These are phyloP conservation scores for Albula glossodonta DNA, from an alignment of 2,113 vertebrate genomes.

Conservation along the genomic window DNA sequence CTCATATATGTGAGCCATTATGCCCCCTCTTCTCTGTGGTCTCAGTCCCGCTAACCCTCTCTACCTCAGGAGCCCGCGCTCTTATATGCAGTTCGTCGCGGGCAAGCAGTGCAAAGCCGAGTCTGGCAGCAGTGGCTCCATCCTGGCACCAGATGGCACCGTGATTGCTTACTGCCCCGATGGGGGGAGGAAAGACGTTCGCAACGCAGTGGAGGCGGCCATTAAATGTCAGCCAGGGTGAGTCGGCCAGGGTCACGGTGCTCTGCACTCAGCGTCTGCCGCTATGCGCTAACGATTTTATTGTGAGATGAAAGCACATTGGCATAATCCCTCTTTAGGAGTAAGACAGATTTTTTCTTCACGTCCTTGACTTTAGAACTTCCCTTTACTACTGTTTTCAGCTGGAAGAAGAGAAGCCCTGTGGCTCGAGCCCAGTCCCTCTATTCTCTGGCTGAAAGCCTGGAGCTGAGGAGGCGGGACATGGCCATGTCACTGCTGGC, in stretches of 20 bases:
- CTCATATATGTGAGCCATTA: too few relatives aligned
- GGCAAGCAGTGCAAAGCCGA: constrained; percentile 78
- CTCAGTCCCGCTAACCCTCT: neutral
- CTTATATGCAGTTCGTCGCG: constrained; percentile 72
- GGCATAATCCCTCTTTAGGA: neutral
- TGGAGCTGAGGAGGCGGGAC: constrained; percentile 67
- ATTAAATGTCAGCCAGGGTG: constrained; percentile 75
- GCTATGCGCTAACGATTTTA: too few relatives aligned
- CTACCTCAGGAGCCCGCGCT: constrained; percentile 47
- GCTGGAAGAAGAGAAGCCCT: constrained; percentile 75
- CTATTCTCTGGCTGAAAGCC: constrained; percentile 72
- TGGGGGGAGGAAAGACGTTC: constrained; percentile 77
- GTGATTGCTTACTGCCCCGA: constrained; percentile 75
- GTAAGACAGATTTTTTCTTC: neutral
- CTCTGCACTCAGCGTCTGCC: too few relatives aligned
- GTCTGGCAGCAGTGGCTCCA: constrained; percentile 70
- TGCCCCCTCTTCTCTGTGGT: neutral
- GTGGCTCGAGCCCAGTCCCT: constrained; percentile 72
- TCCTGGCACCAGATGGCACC: constrained; percentile 61
- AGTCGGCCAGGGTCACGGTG: neutral
- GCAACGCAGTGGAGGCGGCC: constrained; percentile 78
- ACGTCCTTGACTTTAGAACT: too few relatives aligned
- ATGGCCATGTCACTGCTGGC: constrained; percentile 53
- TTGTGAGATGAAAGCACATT: too few relatives aligned
- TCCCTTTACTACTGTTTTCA: constrained; percentile 33